A percentile compares a stretch with the other conserved stretches of the same genome.
Conservation (phyloP, 2,888 invertebrate genomes). For the Cotesia congregata region DNA sequence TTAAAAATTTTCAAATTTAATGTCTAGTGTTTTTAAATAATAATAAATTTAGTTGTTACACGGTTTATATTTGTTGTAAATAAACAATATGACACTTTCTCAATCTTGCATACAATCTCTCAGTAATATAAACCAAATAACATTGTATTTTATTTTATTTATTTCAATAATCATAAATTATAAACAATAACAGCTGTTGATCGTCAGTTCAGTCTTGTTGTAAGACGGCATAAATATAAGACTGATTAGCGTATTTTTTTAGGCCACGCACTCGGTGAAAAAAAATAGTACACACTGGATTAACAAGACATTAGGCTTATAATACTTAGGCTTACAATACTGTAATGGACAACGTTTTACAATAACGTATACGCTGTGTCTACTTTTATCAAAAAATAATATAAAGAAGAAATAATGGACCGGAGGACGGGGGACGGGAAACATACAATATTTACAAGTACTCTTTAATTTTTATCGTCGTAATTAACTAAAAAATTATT, state of each 20-base stretch:
- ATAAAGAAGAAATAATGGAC: background rate
- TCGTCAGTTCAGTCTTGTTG: constrained; percentile 31
- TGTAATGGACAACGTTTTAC: constrained; percentile 59
- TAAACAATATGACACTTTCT: no score
- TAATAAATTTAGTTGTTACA: no score
- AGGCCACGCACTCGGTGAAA: constrained; percentile 30
- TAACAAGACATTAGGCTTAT: constrained; percentile 49
- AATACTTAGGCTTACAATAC: constrained; percentile 65
- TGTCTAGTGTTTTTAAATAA: no score
- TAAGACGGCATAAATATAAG: constrained; percentile 34
- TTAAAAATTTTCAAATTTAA: no score
- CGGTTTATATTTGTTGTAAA: no score
- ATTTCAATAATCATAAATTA: constrained; percentile 4
- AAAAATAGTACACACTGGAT: constrained; percentile 54
- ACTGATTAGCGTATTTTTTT: constrained; percentile 35
- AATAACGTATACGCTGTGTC: constrained; percentile 53
- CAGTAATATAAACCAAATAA: constrained; percentile 46
- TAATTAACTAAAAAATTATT: background rate
- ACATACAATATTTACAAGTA: background rate
- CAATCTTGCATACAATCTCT: background rate
- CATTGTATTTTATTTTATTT: background rate
- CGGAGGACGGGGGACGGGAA: background rate
- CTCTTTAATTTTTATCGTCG: background rate
- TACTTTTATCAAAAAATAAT: background rate
- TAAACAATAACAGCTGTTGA: constrained; percentile 16